phyloP scores from a whole-genome alignment of 2,113 vertebrate species.

The Condylura cristata region DNA sequence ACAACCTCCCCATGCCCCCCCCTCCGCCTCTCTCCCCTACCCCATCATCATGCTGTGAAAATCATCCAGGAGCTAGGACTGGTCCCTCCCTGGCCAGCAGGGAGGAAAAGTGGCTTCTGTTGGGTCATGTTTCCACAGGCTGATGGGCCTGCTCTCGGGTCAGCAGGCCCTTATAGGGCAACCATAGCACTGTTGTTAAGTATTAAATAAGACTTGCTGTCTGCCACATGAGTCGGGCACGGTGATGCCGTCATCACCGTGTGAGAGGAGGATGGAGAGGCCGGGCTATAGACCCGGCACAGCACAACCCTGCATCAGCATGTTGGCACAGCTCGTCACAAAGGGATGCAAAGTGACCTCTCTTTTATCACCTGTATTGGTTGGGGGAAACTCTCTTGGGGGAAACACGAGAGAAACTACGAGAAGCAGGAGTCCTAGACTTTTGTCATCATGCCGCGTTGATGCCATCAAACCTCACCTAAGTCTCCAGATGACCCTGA shows the following conservation, averaged over 20 bases:
- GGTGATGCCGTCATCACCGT: not conserved
- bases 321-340: not conserved
- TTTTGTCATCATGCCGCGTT: not conserved
- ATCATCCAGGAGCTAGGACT: not conserved
- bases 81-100: not conserved
- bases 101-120: not conserved
- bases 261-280: not conserved
- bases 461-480: not conserved
- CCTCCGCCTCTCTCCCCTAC: not conserved
- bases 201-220: slow-evolving; percentile 11
- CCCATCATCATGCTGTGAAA: not conserved
- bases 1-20: not conserved
- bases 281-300: not conserved
- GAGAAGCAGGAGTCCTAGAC: not conserved
- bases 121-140: not conserved
- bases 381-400: not conserved
- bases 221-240: not conserved
- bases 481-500: too few species aligned
- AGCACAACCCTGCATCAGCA: not conserved
- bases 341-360: not conserved
- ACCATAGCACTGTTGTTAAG: not conserved
- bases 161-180: not conserved
- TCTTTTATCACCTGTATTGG: not conserved
- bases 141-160: not conserved
- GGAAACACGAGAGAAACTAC: not conserved